Base-by-base conservation (phyloP, 2,113 vertebrate genomes). In the Bubo blakistoni region DNA sequence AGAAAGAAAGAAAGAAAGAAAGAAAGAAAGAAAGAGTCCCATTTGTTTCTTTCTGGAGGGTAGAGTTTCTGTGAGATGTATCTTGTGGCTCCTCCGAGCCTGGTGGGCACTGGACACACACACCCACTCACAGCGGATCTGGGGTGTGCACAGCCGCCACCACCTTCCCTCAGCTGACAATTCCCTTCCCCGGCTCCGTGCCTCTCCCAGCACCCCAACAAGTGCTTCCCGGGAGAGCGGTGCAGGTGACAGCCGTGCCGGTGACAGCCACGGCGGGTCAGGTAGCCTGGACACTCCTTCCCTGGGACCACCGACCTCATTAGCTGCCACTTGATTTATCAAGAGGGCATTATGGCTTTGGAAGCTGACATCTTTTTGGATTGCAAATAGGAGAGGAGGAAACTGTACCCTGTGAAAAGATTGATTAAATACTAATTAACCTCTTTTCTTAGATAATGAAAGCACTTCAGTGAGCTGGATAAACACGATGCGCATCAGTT, bases 261-360 rank as follows among this genome's bases (percentile, higher is more conserved):
- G 98, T 98, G 97, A 97, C 92, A 97, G 89, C 82, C 86, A 32
- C 36, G 21, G 66, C n/a, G 24, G 95, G 97, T 96, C 97, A 97
- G 98, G 98, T 98, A 98, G 95, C 94, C 71, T 14, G 10, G 96
- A 84, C 88, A 86, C 87, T 96, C 86, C 92, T 90, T 87, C 81
- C 92, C 88, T n/a, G 88, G 27, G 86, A 90, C 95, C 94, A 79
- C 92, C 83, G 92, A 57, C 73, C 95, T 98, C 97, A 93, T 97
- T 95, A 98, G 92, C 36, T 94, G 97, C 96, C 96, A 97, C 96
- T 98, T 98, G 97, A 97, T 97, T 97, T 96, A 95, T 96, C 96
- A 96, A 97, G 97, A 97, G 96, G 87, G 26, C 88, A 95, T 69
- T 95, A 94, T 94, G 88, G 92, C 91, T 96, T 95, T 73, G 92